Evolutionary conservation across 2,888 invertebrate species (phyloP), one percentile per base, ranked within the genome.

Genomic region (Eristalinus aeneus): DNA sequence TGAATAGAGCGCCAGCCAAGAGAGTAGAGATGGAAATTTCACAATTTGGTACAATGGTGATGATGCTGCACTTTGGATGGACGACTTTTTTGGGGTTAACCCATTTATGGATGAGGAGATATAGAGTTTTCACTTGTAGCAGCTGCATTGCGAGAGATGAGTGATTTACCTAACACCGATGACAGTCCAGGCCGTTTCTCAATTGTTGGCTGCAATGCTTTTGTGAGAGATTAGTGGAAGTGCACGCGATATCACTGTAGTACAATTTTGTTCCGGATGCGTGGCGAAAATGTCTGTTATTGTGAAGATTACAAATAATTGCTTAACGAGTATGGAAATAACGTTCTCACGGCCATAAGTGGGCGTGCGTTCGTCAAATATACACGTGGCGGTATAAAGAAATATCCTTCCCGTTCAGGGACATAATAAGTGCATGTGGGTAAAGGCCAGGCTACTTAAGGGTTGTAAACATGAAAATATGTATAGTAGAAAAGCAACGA

Each of bases 91-190:
- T 12, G 39, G 71, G n/a, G 69, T 71, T 71, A 78, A 64, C 84
- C 75, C 60, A 71, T 75, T 83, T 77, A 67, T 58, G 67, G 46
- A n/a, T n/a, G n/a, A 27, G 16, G 39, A 63, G 53, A 56, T 73
- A 69, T 75, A 22, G 78, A 64, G 46, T 83, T 73, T 82, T 61
- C 53, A 60, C 65, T 73, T 71, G 58, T 5, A 27, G 27, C 69
- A 69, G 61, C 34, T 69, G 68, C 22, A 31, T 68, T 39, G 27
- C 60, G 23, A 61, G 74, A 67, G 54, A 75, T 71, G 60, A 65
- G n/a, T n/a, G 46, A 72, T 76, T 80, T 80, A 85, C 56, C 72
- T 85, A 80, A 80, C 72, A 67, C 53, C 39, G 58, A 32, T 63
- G 69, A 3, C 27, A 27, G 67, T 72, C 65, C 61, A 72, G 78